Conservation (phyloP, 2,113 vertebrate species). For the Pteronura brasiliensis region DNA sequence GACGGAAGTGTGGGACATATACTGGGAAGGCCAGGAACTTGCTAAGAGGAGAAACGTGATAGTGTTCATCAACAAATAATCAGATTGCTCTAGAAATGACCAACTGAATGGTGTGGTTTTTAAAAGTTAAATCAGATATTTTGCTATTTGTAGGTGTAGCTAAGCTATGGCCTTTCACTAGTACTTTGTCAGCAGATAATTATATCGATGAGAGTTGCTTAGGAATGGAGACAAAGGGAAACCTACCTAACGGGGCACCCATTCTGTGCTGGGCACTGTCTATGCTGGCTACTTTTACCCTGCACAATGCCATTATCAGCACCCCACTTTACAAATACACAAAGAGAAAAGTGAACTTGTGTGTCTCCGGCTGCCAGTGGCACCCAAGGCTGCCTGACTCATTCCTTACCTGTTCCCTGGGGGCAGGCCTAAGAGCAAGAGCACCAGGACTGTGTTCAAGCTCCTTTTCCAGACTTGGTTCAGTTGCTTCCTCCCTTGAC, state of each 20-base stretch:
- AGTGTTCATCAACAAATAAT: background rate
- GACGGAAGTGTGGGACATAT: background rate
- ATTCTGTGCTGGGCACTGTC: background rate
- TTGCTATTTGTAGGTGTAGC: background rate
- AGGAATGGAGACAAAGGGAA: background rate
- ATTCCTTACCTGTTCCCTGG: background rate
- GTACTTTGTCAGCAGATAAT: background rate
- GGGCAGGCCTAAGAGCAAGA: background rate
- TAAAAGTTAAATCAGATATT: constrained; percentile 26
- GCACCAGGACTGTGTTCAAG: background rate
- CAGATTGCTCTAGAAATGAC: background rate
- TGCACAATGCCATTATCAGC: accelerated
- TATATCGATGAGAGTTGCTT: background rate
- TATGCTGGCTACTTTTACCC: background rate
- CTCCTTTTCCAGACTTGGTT: background rate
- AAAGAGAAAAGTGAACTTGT: background rate
- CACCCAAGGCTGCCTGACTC: background rate
- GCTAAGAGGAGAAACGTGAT: background rate
- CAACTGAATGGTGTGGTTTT: background rate
- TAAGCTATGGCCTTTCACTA: background rate
- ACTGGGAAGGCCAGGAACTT: background rate
- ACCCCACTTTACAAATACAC: background rate
- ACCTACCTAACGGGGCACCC: background rate
- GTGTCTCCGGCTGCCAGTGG: background rate
- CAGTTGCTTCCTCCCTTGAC: background rate